These are phyloP conservation scores for Tympanoctomys barrerae DNA, from an alignment of 2,797 vertebrate genomes.

Conservation along the genomic window DNA sequence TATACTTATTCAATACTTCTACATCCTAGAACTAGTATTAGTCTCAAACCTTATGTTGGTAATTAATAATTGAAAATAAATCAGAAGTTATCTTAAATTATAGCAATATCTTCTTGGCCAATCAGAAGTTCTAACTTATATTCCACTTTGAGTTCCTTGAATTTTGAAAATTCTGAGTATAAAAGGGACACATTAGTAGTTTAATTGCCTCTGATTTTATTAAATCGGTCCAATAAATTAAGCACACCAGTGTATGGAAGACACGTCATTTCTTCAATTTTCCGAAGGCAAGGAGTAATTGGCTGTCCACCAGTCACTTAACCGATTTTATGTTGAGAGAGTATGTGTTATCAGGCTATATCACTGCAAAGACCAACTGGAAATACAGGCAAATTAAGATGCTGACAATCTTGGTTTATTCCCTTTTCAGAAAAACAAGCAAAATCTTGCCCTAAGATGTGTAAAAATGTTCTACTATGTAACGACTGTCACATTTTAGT, in stretches of 20 bases:
- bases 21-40: not conserved
- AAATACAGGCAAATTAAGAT: slow-evolving; percentile 25
- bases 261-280: slow-evolving; percentile 81
- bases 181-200: slow-evolving; percentile 67
- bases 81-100: not conserved
- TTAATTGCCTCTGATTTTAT: slow-evolving; percentile 68
- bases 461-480: slow-evolving; percentile 64
- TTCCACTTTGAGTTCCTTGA: slow-evolving; percentile 26
- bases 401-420: slow-evolving; percentile 38
- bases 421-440: slow-evolving; percentile 63
- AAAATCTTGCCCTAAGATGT: slow-evolving; percentile 49
- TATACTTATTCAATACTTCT: not conserved
- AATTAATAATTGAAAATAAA: slow-evolving; percentile 60
- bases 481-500: not conserved
- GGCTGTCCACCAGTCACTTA: slow-evolving; percentile 83
- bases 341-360: slow-evolving; percentile 18
- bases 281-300: slow-evolving; percentile 83
- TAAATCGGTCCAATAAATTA: slow-evolving; percentile 67
- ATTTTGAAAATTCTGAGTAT: slow-evolving; percentile 81
- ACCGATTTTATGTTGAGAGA: slow-evolving; percentile 75
- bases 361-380: not conserved
- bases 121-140: slow-evolving; percentile 28
- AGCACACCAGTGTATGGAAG: slow-evolving; percentile 46
- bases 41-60: slow-evolving; percentile 10
- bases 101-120: not conserved